Evolutionary conservation across 2,888 invertebrate genomes (phyloP).

Genomic region (Notocelia uddmanniana): DNA sequence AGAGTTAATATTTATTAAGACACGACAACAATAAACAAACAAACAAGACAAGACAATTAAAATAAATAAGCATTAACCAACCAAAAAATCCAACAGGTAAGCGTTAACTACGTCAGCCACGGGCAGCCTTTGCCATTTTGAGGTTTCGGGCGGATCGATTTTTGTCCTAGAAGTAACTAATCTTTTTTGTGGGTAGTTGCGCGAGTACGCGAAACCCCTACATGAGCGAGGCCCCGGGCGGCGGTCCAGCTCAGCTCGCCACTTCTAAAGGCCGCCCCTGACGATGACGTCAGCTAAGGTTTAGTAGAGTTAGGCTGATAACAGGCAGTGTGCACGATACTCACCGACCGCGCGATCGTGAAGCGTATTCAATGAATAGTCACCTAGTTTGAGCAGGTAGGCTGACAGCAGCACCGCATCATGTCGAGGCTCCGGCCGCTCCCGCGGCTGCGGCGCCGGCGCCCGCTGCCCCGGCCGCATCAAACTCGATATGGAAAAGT

Average conservation of each 20-base stretch:
- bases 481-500: constrained; percentile 82
- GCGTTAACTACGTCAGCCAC: background rate
- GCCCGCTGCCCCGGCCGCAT: constrained; percentile 73
- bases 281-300: no score
- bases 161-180: no score
- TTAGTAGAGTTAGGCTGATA: constrained; percentile 48
- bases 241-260: no score
- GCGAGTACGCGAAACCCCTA: no score
- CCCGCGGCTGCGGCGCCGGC: constrained; percentile 64
- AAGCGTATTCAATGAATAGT: constrained; percentile 82
- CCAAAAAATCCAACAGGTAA: background rate
- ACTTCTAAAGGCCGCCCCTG: no score
- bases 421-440: constrained; percentile 73
- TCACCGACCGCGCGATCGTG: constrained; percentile 77
- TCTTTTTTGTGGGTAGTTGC: no score
- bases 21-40: no score
- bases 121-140: no score
- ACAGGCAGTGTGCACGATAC: constrained; percentile 72
- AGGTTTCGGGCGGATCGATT: no score
- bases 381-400: constrained; percentile 86
- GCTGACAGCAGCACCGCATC: constrained; percentile 81
- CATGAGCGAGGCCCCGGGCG: no score
- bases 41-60: no score
- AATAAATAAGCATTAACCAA: background rate
- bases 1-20: no score